These are phyloP conservation scores for Leuciscus idus DNA, from an alignment of 2,113 vertebrate species.

Conservation along the genomic window DNA sequence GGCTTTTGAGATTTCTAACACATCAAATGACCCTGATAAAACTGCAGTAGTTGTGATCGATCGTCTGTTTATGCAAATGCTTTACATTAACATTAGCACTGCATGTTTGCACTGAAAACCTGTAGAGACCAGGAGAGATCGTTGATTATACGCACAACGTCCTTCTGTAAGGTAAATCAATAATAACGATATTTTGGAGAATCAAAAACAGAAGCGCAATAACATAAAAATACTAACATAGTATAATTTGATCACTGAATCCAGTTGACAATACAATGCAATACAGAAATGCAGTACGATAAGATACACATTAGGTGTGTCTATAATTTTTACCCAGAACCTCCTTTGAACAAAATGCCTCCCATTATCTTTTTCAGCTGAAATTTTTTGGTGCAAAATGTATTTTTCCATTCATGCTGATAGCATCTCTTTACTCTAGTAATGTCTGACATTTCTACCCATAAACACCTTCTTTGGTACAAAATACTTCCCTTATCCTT, in stretches of 20 bases:
- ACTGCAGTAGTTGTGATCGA: slow-evolving; percentile 4
- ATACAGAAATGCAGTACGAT: slow-evolving; percentile 78
- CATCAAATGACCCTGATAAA: slow-evolving; percentile 15
- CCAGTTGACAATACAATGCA: slow-evolving; percentile 83
- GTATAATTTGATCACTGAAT: slow-evolving; percentile 86
- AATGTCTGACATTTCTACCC: neutral
- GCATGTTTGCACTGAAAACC: slow-evolving; percentile 14
- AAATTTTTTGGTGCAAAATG: slow-evolving; percentile 31
- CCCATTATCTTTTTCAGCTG: slow-evolving; percentile 50
- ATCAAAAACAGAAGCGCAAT: slow-evolving; percentile 84
- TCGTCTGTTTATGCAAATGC: neutral
- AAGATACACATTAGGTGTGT: slow-evolving; percentile 73
- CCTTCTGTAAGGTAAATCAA: slow-evolving; percentile 77
- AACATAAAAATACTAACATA: slow-evolving; percentile 85
- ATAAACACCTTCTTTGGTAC: slow-evolving; percentile 25
- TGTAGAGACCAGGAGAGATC: slow-evolving; percentile 5
- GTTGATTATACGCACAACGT: slow-evolving; percentile 53
- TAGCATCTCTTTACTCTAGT: neutral
- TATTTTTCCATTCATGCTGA: neutral
- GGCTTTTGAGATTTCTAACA: slow-evolving; percentile 9
- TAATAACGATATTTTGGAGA: slow-evolving; percentile 82
- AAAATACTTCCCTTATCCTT: slow-evolving; percentile 56
- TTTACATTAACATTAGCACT: slow-evolving; percentile 17
- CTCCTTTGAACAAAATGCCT: slow-evolving; percentile 66
- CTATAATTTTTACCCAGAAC: slow-evolving; percentile 73